These are phyloP conservation scores for Lepus europaeus DNA, from an alignment of 2,113 vertebrate species.

Conservation along the genomic window DNA sequence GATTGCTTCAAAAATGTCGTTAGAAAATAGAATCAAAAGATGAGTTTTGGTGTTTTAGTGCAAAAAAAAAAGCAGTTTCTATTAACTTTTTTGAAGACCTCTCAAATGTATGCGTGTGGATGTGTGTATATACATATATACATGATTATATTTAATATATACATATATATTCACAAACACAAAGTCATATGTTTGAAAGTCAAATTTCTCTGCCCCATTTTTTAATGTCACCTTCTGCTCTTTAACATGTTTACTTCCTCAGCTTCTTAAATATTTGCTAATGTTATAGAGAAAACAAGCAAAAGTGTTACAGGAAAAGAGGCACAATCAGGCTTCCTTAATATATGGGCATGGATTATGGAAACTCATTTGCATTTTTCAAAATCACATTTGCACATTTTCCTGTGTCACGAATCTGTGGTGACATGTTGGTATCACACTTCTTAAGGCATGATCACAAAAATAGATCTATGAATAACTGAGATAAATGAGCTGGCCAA, in stretches of 20 bases:
- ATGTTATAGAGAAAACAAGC: conserved; percentile 43
- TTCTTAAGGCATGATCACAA: conserved; percentile 19
- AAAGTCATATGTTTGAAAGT: neutral
- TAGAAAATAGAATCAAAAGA: too few relatives aligned
- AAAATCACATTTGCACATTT: conserved; percentile 63
- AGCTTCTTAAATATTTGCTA: conserved; percentile 62
- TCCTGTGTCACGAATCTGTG: neutral
- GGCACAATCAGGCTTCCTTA: neutral
- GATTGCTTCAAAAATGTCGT: too few relatives aligned
- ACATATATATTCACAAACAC: neutral
- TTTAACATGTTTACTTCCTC: conserved; percentile 26
- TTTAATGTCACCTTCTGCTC: conserved; percentile 63
- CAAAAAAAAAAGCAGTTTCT: too few relatives aligned
- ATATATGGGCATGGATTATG: neutral
- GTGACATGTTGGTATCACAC: neutral
- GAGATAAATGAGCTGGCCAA: neutral
- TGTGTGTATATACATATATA: too few relatives aligned
- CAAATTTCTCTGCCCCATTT: conserved; percentile 34
- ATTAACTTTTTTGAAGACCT: too few relatives aligned
- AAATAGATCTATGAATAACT: conserved; percentile 49
- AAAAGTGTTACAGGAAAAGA: neutral
- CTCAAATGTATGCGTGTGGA: too few relatives aligned
- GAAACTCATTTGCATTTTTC: neutral
- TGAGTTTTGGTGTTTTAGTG: too few relatives aligned
- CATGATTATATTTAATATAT: too few relatives aligned